Percentiles rank a stretch among this genome's conserved stretches.
phyloP scores from a whole-genome alignment of 1,140 invertebrate species.

The Littorina saxatilis region DNA sequence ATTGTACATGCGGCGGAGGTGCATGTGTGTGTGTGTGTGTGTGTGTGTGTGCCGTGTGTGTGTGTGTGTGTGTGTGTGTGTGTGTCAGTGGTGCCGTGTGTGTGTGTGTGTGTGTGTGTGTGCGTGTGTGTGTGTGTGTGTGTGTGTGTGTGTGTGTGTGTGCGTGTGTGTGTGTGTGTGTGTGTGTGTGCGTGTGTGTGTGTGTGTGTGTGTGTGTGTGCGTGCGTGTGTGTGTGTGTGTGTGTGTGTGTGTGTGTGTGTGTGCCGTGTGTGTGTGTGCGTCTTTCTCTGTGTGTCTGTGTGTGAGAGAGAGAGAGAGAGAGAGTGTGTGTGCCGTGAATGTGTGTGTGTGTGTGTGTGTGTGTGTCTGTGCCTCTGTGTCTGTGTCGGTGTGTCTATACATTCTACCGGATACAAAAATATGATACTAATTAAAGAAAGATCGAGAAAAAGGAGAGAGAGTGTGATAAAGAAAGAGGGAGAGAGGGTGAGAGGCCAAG shows the following conservation, averaged over 20 bases:
- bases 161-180: too few relatives aligned
- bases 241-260: slow-evolving; percentile 15
- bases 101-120: too few relatives aligned
- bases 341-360: background rate
- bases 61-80: too few relatives aligned
- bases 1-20: too few relatives aligned
- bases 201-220: too few relatives aligned
- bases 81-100: too few relatives aligned
- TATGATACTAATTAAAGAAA: background rate
- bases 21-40: too few relatives aligned
- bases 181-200: too few relatives aligned
- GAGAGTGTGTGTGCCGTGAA: background rate
- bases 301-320: background rate
- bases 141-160: too few relatives aligned
- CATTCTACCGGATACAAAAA: background rate
- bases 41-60: too few relatives aligned
- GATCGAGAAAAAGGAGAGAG: background rate
- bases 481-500: background rate
- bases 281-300: background rate
- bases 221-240: background rate
- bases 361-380: background rate
- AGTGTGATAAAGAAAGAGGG: background rate
- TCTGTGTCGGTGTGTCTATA: background rate
- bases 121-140: too few relatives aligned
- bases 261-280: background rate